Conservation (phyloP, 2,888 invertebrate species). For the Tenodera sinensis region DNA sequence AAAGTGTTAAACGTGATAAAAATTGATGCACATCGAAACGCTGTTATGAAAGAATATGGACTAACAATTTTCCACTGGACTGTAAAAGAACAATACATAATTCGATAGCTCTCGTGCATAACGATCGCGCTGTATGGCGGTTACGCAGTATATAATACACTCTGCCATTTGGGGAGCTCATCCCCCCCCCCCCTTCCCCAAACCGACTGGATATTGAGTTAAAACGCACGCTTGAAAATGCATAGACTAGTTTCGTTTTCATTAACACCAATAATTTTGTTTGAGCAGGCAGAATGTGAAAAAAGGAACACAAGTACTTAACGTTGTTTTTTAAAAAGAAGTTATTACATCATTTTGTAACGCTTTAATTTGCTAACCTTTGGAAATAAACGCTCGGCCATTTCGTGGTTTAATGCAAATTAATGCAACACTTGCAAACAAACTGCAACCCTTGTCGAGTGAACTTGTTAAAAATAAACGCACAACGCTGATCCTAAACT, state of each 20-base stretch:
- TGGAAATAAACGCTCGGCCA: background rate
- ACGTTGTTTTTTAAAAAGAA: too few species aligned
- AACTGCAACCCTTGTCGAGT: too few species aligned
- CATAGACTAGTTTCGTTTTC: background rate
- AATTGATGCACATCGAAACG: background rate
- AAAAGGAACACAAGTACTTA: too few species aligned
- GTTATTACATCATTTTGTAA: background rate
- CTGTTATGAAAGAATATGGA: too few species aligned
- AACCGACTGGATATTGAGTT: background rate
- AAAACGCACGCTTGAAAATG: background rate
- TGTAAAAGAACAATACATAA: background rate
- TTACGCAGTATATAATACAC: background rate
- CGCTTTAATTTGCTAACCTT: background rate
- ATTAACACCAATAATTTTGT: background rate
- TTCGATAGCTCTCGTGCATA: background rate
- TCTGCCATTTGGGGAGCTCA: background rate
- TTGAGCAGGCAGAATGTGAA: background rate
- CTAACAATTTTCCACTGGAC: background rate
- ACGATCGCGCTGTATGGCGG: background rate
- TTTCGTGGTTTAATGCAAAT: background rate
- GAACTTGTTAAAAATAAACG: too few species aligned
- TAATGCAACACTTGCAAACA: background rate
- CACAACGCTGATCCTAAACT: too few species aligned
- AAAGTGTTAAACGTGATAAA: background rate
- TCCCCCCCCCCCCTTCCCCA: background rate